phyloP scores from a whole-genome alignment of 2,888 invertebrate genomes.

The Eledone cirrhosa region DNA sequence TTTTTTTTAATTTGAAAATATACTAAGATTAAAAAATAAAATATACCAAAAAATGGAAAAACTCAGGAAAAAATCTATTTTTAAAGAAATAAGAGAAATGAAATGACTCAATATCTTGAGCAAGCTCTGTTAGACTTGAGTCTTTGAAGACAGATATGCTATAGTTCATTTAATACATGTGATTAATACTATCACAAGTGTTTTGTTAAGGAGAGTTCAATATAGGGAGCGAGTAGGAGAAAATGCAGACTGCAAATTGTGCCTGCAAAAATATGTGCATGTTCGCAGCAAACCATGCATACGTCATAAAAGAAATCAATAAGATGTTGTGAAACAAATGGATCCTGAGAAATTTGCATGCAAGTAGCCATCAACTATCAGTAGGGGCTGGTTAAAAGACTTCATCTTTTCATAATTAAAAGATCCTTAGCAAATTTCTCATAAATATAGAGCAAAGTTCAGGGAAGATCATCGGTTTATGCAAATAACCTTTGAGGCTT shows the following conservation, averaged over 20 bases:
- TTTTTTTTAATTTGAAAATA: no score
- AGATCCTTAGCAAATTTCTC: conserved; percentile 14
- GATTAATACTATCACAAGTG: no score
- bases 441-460: conserved; percentile 17
- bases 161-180: no score
- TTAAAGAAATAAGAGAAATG: no score
- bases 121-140: no score
- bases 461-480: not conserved
- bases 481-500: conserved; percentile 21
- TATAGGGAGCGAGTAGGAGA: not conserved
- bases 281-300: not conserved
- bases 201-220: no score
- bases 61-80: no score
- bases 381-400: not conserved
- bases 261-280: not conserved
- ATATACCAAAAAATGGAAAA: no score
- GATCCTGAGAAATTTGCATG: not conserved
- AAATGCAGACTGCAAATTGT: not conserved
- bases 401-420: conserved; percentile 21
- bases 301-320: not conserved
- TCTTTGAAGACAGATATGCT: no score
- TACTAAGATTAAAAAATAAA: no score
- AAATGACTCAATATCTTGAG: no score
- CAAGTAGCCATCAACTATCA: no score
- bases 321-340: not conserved